Evolutionary conservation across 1,140 invertebrate species (phyloP), one percentile per base, ranked within the genome.

Genomic region (Acromyrmex echinatior): DNA sequence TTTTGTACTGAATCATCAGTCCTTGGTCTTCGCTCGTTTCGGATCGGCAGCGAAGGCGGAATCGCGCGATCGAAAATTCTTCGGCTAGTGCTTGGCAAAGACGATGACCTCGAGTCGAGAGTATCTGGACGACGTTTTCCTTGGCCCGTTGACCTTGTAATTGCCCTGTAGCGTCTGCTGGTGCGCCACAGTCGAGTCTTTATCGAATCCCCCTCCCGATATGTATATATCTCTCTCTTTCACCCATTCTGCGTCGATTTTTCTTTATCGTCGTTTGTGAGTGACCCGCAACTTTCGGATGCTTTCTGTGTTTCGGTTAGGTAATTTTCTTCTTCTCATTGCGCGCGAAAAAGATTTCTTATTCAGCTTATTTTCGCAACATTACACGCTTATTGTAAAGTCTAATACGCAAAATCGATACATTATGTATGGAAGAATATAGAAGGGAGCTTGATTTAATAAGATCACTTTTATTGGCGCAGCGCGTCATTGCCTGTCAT

Each of bases 121-220:
- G 90, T 91, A 91, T 88, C 90, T 91, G 90, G 90, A 91, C 78
- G 90, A 91, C 68, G 90, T 91, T 91, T 91, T 91, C 90, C 90
- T 91, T 91, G 90, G 87, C 89, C 90, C 84, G 90, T 91, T 91
- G 87, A 88, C 90, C 90, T 91, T 91, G 89, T 91, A 91, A 88
- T 91, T 89, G 87, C 90, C 87, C 78, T 87, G 66, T 87, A 91
- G 60, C 77, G 90, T 90, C 78, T 78, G 71, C 68, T 87, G 21
- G 87, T 73, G 78, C 84, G 76, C 73, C 45, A 80, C 80, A 71
- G 49, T 74, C 58, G 62, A 51, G 49, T 77, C 80, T 89, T 91
- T 91, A 91, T 91, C 77, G 70, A 49, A 21, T 63, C 71, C 10
- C 71, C 65, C 25, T 39, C 18, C 63, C 25, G 16, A 28, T 12